A percentile compares a stretch with the other conserved stretches of the same genome.
Conservation (phyloP, 2,888 invertebrate species). For the Drosophila picticornis region DNA sequence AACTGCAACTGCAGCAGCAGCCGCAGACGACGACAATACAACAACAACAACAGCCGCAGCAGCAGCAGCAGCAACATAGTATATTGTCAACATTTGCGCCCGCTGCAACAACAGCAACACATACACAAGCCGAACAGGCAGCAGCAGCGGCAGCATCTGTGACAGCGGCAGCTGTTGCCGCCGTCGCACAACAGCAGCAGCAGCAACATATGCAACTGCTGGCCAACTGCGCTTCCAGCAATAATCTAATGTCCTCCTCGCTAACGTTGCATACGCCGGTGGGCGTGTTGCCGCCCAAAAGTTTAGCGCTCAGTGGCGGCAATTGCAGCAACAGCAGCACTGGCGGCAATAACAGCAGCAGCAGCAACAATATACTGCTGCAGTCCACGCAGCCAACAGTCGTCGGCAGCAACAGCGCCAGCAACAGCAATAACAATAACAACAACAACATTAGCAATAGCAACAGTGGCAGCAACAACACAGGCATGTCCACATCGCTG, state of each 20-base stretch:
- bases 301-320: constrained; percentile 57
- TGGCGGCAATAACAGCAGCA: constrained; percentile 11
- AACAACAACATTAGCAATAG: constrained; percentile 31
- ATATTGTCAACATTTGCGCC: constrained; percentile 80
- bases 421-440: constrained; percentile 30
- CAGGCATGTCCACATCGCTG: constrained; percentile 85
- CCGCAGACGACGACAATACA: constrained; percentile 56
- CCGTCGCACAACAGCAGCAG: constrained; percentile 82
- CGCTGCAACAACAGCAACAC: constrained; percentile 40
- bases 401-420: constrained; percentile 39
- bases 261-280: constrained; percentile 79
- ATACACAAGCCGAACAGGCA: constrained; percentile 40
- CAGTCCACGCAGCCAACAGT: constrained; percentile 53
- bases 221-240: constrained; percentile 80
- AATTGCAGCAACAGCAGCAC: constrained; percentile 19
- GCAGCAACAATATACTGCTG: constrained; percentile 77
- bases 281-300: constrained; percentile 80
- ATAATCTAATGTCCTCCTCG: constrained; percentile 85
- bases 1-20: constrained; percentile 57
- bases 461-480: constrained; percentile 41
- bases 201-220: constrained; percentile 81
- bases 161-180: constrained; percentile 66
- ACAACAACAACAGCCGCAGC: constrained; percentile 75
- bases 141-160: constrained; percentile 48
- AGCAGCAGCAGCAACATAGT: constrained; percentile 68